Percentiles rank a stretch among this genome's conserved stretches.
phyloP scores from a whole-genome alignment of 1,140 invertebrate genomes.

The Cyclargus thomasi region DNA sequence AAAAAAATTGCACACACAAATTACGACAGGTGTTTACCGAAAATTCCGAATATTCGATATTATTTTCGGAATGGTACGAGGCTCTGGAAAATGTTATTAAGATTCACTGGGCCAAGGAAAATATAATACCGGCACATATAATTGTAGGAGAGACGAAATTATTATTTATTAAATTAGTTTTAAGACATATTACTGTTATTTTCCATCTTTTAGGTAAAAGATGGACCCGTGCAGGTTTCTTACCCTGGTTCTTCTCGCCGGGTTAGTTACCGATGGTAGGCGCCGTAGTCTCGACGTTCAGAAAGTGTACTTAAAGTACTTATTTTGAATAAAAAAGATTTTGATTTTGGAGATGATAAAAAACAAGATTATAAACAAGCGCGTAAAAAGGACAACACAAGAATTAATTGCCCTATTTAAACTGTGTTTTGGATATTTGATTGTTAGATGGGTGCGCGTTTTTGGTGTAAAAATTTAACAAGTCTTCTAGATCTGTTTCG shows the following conservation, averaged over 20 bases:
- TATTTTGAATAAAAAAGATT: too few species aligned
- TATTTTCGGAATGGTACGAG: neutral
- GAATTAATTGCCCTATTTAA: neutral
- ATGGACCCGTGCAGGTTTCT: too few species aligned
- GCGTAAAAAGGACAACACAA: neutral
- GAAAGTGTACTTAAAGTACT: too few species aligned
- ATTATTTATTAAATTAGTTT: too few species aligned
- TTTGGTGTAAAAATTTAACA: neutral
- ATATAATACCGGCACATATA: neutral
- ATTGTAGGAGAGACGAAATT: too few species aligned
- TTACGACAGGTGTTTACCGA: neutral
- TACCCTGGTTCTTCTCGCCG: too few species aligned
- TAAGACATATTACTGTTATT: too few species aligned
- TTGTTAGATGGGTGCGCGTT: neutral
- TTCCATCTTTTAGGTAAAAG: too few species aligned
- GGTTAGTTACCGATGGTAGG: too few species aligned
- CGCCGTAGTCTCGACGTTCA: too few species aligned
- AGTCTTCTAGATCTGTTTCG: too few species aligned
- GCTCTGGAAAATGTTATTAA: conserved; percentile 1
- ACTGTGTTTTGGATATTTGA: neutral
- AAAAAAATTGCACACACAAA: neutral
- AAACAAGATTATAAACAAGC: neutral
- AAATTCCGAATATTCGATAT: neutral
- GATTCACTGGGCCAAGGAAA: conserved; percentile 2
- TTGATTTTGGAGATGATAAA: neutral